A percentile compares a stretch with the other conserved stretches of the same genome.
Conservation (phyloP, 2,113 vertebrate genomes). For the Paramormyrops kingsleyae region DNA sequence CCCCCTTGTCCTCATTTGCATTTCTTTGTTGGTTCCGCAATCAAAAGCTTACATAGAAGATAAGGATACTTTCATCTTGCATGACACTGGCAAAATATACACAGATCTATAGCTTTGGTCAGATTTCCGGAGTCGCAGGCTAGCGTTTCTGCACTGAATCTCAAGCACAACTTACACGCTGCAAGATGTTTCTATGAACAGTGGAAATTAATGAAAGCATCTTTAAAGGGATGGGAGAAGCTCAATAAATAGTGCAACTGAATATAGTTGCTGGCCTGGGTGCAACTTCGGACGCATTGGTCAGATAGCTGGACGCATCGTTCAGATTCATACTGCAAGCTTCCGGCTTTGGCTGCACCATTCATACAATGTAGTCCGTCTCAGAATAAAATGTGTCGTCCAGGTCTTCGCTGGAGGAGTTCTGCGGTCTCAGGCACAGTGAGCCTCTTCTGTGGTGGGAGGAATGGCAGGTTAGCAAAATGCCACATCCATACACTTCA, state of each 20-base stretch:
- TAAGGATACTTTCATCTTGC: neutral
- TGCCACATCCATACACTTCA: neutral
- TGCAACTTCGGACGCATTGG: neutral
- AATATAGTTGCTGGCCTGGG: neutral
- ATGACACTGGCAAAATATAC: neutral
- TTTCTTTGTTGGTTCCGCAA: conserved; percentile 5
- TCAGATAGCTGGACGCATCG: neutral
- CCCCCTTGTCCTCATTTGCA: neutral
- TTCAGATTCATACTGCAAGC: neutral
- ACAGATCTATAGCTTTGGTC: neutral
- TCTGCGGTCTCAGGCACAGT: conserved; percentile 55
- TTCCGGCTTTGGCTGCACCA: neutral
- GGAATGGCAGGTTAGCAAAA: neutral
- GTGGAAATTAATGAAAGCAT: neutral
- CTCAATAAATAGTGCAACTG: conserved; percentile 6
- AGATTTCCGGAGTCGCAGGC: neutral
- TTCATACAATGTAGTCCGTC: conserved; percentile 48
- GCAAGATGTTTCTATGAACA: neutral
- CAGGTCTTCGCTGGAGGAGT: conserved; percentile 59
- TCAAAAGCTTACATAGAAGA: neutral
- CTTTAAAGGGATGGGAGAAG: neutral
- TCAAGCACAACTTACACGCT: neutral
- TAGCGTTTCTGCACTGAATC: neutral
- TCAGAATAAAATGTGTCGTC: conserved; percentile 57
- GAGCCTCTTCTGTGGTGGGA: conserved; percentile 52